Evolutionary conservation across 2,888 invertebrate genomes (phyloP).

Genomic region (Molorchus minor): DNA sequence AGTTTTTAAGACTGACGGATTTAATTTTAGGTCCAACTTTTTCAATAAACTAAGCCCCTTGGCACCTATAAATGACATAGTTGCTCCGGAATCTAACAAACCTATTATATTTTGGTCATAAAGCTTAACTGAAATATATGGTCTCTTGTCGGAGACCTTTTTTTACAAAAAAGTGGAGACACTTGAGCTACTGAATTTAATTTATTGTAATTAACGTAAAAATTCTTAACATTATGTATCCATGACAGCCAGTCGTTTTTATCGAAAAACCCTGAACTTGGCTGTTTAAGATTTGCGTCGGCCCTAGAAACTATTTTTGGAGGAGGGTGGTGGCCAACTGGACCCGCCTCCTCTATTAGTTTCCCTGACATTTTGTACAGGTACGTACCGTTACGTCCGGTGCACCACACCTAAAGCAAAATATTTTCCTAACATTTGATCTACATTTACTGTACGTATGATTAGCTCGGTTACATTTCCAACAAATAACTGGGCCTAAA

Average conservation of each 20-base stretch:
- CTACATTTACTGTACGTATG: slow-evolving; percentile 11
- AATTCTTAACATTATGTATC: neutral
- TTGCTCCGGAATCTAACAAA: slow-evolving; percentile 34
- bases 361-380: slow-evolving; percentile 29
- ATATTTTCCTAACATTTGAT: slow-evolving; percentile 6
- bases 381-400: slow-evolving; percentile 18
- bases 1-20: neutral
- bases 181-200: slow-evolving; percentile 11
- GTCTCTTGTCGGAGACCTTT: slow-evolving; percentile 24
- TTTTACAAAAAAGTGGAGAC: slow-evolving; percentile 15
- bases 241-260: neutral
- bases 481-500: neutral
- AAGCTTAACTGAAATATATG: slow-evolving; percentile 27
- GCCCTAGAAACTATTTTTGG: neutral
- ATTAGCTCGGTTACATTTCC: slow-evolving; percentile 10
- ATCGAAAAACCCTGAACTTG: neutral
- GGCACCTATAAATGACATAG: slow-evolving; percentile 22
- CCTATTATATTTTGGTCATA: slow-evolving; percentile 18
- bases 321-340: neutral
- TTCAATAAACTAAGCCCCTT: slow-evolving; percentile 16
- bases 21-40: slow-evolving; percentile 3
- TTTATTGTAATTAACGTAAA: slow-evolving; percentile 3
- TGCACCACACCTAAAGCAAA: slow-evolving; percentile 33
- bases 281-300: neutral
- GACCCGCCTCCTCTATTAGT: neutral